Evolutionary conservation across 2,113 vertebrate genomes (phyloP).

Genomic region (Holacanthus passer): DNA sequence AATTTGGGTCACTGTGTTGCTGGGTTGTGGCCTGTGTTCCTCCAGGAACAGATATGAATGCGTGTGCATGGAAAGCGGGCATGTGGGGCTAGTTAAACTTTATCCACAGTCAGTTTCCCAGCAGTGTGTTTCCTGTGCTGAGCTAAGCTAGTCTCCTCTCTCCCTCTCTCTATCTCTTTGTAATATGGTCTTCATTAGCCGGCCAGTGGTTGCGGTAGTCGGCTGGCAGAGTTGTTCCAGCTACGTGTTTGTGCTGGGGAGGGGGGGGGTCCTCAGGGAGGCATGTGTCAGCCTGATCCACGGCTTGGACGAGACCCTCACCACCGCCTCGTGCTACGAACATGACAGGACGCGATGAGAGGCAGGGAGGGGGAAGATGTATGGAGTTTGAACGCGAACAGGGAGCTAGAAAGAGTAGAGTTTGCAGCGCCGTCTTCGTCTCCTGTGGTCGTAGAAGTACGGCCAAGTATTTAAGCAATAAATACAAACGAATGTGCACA

Average conservation of each 20-base stretch:
- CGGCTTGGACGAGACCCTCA: slow-evolving; percentile 48
- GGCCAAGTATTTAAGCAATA: slow-evolving; percentile 39
- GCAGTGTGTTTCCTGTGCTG: slow-evolving; percentile 60
- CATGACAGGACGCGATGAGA: slow-evolving; percentile 22
- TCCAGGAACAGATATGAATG: slow-evolving; percentile 30
- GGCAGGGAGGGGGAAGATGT: not conserved
- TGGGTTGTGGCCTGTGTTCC: slow-evolving; percentile 19
- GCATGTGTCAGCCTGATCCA: slow-evolving; percentile 58
- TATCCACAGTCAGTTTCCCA: slow-evolving; percentile 53
- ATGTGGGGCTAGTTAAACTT: slow-evolving; percentile 40
- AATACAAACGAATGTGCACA: slow-evolving; percentile 28
- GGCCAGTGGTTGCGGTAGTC: slow-evolving; percentile 45
- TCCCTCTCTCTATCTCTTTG: not conserved
- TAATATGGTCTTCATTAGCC: slow-evolving; percentile 67
- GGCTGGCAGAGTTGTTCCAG: slow-evolving; percentile 56
- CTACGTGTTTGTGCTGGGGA: slow-evolving; percentile 47
- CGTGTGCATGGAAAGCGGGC: slow-evolving; percentile 4
- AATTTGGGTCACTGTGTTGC: slow-evolving; percentile 67
- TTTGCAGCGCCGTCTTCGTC: slow-evolving; percentile 12
- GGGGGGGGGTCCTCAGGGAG: slow-evolving; percentile 37
- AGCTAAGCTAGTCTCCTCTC: slow-evolving; percentile 37
- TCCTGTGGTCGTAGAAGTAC: not conserved
- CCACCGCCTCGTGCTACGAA: slow-evolving; percentile 24
- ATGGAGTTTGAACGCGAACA: slow-evolving; percentile 8
- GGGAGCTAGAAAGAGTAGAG: not conserved